A percentile compares a stretch with the other conserved stretches of the same genome.
Evolutionary conservation across 2,888 invertebrate species (phyloP).

Genomic region (Pristionchus entomophagus): DNA sequence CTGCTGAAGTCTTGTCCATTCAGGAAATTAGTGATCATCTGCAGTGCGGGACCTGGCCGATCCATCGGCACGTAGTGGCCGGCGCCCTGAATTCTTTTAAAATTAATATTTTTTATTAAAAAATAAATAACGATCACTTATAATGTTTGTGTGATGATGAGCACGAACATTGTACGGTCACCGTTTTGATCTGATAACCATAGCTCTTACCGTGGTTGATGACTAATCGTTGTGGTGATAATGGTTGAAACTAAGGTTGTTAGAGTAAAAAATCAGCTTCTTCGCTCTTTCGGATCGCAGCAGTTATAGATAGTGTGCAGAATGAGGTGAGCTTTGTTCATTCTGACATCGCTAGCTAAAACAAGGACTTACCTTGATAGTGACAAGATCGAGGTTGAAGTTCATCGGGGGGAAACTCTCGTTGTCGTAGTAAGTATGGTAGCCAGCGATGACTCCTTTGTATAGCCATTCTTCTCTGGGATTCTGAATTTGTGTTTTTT

Average conservation of each 20-base stretch:
- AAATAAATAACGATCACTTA: no score
- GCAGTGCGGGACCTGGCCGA: conserved; percentile 85
- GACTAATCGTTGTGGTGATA: neutral
- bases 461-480: neutral
- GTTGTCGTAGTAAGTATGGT: neutral
- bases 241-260: neutral
- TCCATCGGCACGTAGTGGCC: conserved; percentile 89
- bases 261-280: neutral
- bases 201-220: no score
- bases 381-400: conserved; percentile 59
- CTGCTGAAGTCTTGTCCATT: conserved; percentile 78
- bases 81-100: conserved; percentile 78
- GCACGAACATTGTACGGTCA: no score
- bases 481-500: no score
- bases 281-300: no score
- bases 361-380: conserved; percentile 68
- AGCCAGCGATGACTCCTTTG: conserved; percentile 8
- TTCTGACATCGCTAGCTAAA: no score
- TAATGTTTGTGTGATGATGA: no score
- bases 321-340: no score
- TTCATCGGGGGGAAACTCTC: conserved; percentile 48
- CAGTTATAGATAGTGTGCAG: no score
- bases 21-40: conserved; percentile 3
- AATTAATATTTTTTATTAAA: no score
- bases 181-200: no score